These are phyloP conservation scores for Petrolisthes manimaculis DNA, from an alignment of 2,888 invertebrate genomes.

Conservation along the genomic window DNA sequence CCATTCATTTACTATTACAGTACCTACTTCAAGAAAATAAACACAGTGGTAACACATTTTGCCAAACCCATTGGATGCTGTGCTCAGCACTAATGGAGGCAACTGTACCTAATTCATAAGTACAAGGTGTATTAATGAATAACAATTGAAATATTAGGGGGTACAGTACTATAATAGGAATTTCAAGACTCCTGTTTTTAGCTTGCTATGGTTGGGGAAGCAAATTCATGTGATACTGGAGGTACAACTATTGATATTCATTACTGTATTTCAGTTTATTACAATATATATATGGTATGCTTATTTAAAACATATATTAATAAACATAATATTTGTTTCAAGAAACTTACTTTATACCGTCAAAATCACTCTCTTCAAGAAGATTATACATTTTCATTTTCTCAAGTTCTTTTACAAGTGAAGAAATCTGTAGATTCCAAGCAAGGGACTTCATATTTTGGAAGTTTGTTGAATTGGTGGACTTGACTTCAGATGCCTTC, in stretches of 20 bases:
- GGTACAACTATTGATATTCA: no score
- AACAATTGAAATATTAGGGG: no score
- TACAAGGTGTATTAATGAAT: no score
- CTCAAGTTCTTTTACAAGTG: constrained; percentile 24
- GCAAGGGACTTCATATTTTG: constrained; percentile 20
- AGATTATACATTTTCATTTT: constrained; percentile 11
- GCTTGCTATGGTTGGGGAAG: no score
- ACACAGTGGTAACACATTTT: no score
- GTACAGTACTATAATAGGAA: no score
- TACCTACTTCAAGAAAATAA: no score
- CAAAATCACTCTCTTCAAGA: neutral
- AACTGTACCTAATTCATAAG: neutral
- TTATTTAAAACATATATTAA: neutral
- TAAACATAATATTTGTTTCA: neutral
- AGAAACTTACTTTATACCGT: constrained; percentile 20
- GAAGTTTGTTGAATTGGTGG: neutral
- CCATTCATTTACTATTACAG: no score
- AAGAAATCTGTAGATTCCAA: constrained; percentile 33
- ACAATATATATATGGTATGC: neutral
- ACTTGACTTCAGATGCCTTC: neutral
- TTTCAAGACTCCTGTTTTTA: no score
- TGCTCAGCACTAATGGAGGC: neutral
- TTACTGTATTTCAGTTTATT: no score
- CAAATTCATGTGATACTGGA: no score
- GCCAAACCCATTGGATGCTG: neutral